Percentiles rank a stretch among this genome's conserved stretches.
Evolutionary conservation across 2,797 vertebrate genomes (phyloP).

Genomic region (Pseudochirops cupreus): DNA sequence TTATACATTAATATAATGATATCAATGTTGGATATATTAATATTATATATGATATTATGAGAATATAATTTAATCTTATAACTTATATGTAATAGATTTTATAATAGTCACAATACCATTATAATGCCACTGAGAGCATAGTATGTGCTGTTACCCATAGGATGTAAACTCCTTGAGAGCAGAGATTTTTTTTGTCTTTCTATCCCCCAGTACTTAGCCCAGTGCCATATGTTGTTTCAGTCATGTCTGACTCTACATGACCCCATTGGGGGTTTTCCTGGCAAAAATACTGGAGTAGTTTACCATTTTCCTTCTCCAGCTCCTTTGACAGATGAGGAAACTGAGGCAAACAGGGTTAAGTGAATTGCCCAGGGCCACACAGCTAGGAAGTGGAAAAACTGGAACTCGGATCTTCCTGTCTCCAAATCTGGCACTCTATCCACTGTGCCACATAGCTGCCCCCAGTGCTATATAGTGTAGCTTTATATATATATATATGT

Average conservation of each 20-base stretch:
- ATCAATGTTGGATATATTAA: not conserved
- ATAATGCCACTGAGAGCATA: not conserved
- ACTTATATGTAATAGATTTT: not conserved
- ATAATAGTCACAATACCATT: not conserved
- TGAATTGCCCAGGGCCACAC: not conserved
- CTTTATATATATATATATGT: no score
- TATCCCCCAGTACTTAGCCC: not conserved
- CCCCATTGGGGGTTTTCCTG: not conserved
- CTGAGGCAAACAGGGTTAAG: not conserved
- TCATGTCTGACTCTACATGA: not conserved
- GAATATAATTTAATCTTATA: not conserved
- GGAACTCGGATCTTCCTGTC: not conserved
- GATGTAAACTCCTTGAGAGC: not conserved
- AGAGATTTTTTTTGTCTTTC: not conserved
- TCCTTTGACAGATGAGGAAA: not conserved
- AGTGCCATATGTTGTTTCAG: not conserved
- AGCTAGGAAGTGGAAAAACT: not conserved
- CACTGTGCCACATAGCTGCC: not conserved
- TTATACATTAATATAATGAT: not conserved
- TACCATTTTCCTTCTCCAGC: not conserved
- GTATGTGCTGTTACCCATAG: not conserved
- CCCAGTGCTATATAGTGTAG: not conserved
- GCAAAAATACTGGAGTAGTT: not conserved
- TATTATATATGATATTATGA: not conserved
- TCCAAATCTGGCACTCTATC: not conserved